Evolutionary conservation across 2,113 vertebrate genomes (phyloP).

Genomic region (Laticauda laticaudata): DNA sequence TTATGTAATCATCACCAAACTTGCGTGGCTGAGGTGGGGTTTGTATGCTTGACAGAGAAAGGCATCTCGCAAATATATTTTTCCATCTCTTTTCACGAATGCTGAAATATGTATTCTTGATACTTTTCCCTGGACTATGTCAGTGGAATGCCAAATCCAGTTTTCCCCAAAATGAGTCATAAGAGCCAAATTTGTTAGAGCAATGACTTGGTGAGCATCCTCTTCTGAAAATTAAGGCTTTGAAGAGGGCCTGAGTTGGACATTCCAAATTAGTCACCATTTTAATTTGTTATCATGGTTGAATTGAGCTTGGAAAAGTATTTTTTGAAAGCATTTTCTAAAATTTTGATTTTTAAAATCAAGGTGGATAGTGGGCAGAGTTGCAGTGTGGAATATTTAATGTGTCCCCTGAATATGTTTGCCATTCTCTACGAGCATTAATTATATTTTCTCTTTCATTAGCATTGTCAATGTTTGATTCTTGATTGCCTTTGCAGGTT

Average conservation of each 20-base stretch:
- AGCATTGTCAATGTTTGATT: constrained; percentile 10
- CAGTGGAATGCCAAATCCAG: constrained; percentile 4
- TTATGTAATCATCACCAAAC: neutral
- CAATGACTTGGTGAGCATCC: neutral
- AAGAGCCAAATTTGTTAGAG: constrained; percentile 11
- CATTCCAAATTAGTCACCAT: neutral
- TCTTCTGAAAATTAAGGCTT: neutral
- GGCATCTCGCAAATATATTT: neutral
- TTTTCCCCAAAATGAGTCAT: constrained; percentile 6
- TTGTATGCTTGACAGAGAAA: constrained; percentile 9
- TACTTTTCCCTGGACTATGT: neutral
- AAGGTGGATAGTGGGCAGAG: accelerated
- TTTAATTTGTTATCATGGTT: neutral
- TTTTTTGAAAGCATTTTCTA: neutral
- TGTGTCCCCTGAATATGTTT: constrained; percentile 26
- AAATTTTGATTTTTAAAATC: constrained; percentile 7
- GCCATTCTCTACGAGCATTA: constrained; percentile 17
- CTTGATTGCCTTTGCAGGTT: constrained; percentile 53
- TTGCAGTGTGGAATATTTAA: neutral
- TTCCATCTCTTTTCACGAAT: neutral
- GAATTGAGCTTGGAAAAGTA: neutral
- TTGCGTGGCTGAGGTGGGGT: neutral
- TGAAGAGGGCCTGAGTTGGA: neutral
- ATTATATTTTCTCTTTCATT: constrained; percentile 3
- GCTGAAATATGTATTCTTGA: neutral